Conservation (phyloP, 1,140 invertebrate species). For the Drosophila sturtevanti region DNA sequence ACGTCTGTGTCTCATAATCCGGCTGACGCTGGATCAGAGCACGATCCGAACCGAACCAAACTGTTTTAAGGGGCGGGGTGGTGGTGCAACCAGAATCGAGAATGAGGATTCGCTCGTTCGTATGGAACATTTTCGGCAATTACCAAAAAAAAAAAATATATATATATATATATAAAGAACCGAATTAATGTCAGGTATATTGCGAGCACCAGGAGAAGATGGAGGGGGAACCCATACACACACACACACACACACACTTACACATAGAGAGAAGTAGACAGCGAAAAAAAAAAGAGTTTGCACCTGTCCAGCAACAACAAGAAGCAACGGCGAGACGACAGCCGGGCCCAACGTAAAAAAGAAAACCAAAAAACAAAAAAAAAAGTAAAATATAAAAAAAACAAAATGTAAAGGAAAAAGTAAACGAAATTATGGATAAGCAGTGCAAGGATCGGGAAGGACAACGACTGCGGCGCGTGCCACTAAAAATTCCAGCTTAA, state of each 20-base stretch:
- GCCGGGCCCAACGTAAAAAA: conserved; percentile 35
- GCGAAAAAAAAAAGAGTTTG: conserved; percentile 42
- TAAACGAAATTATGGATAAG: conserved; percentile 67
- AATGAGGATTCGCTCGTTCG: conserved; percentile 69
- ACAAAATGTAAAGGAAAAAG: conserved; percentile 31
- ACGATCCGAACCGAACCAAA: conserved; percentile 32
- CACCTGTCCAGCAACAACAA: conserved; percentile 58
- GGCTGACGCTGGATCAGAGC: conserved; percentile 69
- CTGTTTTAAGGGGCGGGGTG: neutral
- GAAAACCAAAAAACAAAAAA: conserved; percentile 34
- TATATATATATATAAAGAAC: conserved; percentile 59
- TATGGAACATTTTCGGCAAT: conserved; percentile 76
- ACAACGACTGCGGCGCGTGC: conserved; percentile 47
- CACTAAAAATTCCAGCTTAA: conserved; percentile 73
- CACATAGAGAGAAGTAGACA: neutral
- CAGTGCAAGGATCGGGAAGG: conserved; percentile 43
- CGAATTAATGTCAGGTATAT: conserved; percentile 65
- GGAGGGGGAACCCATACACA: conserved; percentile 14
- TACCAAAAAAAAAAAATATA: conserved; percentile 45
- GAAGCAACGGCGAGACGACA: conserved; percentile 27
- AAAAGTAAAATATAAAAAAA: neutral
- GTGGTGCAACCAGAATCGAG: conserved; percentile 22
- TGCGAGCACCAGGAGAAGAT: neutral
- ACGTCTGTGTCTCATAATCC: conserved; percentile 47
- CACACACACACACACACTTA: conserved; percentile 18